These are phyloP conservation scores for Melanotaenia duboulayi DNA, from an alignment of 2,113 vertebrate genomes.

Conservation along the genomic window DNA sequence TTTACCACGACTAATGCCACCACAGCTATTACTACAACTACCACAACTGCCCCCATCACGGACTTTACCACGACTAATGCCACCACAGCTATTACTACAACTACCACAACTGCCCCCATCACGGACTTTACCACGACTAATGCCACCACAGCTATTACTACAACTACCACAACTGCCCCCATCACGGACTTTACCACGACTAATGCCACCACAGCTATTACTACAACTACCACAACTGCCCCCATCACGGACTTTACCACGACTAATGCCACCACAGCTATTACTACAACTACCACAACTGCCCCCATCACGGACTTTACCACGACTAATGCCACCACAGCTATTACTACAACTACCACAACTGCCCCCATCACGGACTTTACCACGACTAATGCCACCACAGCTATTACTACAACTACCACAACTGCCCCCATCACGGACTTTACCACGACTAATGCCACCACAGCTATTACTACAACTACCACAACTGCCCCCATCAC, in stretches of 20 bases:
- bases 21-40: not conserved
- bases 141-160: not conserved
- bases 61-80: too few relatives aligned
- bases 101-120: not conserved
- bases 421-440: not conserved
- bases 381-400: too few relatives aligned
- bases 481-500: not conserved
- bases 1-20: not conserved
- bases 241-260: not conserved
- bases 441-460: not conserved
- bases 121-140: too few relatives aligned
- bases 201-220: not conserved
- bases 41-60: not conserved
- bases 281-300: not conserved
- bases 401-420: fast-evolving
- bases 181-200: not conserved
- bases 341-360: too few relatives aligned
- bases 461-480: not conserved
- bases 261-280: not conserved
- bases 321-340: too few relatives aligned
- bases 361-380: too few relatives aligned
- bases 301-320: not conserved
- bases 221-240: too few relatives aligned
- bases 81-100: too few relatives aligned
- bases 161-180: too few relatives aligned